Percentiles rank a stretch among this genome's conserved stretches.
These are phyloP conservation scores for Ornithoptera priamus DNA, from an alignment of 2,888 invertebrate genomes.

Conservation along the genomic window DNA sequence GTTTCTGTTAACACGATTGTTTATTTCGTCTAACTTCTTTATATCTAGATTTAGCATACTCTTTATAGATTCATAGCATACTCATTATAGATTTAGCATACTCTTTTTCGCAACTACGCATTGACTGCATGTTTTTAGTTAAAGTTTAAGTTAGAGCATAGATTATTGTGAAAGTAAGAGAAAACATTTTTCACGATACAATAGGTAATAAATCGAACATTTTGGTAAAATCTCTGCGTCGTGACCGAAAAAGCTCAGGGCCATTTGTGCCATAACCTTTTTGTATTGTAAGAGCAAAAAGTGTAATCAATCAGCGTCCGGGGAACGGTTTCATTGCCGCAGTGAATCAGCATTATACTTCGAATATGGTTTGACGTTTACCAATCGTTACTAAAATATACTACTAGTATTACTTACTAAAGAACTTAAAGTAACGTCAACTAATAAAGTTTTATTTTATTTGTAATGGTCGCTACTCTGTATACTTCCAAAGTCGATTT, in stretches of 20 bases:
- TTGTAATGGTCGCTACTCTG: no score
- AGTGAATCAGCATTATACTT: constrained; percentile 20
- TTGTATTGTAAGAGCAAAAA: constrained; percentile 12
- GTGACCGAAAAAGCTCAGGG: constrained; percentile 23
- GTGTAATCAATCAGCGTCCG: constrained; percentile 25
- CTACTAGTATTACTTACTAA: neutral
- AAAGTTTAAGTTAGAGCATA: neutral
- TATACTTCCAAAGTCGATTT: no score
- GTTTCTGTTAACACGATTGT: neutral
- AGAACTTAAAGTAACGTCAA: no score
- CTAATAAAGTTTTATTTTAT: no score
- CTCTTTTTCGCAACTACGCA: neutral
- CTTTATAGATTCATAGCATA: no score
- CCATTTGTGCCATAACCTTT: constrained; percentile 17
- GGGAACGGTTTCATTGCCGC: constrained; percentile 15
- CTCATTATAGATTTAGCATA: neutral
- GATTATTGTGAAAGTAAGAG: neutral
- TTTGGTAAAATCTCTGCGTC: constrained; percentile 4
- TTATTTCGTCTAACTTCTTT: neutral
- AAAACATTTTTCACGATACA: neutral
- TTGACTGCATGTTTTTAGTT: neutral
- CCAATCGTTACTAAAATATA: neutral
- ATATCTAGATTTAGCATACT: neutral
- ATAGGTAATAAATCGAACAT: neutral
- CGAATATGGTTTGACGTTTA: constrained; percentile 4